Evolutionary conservation across 2,113 vertebrate genomes (phyloP).

Genomic region (Amphiprion ocellaris): DNA sequence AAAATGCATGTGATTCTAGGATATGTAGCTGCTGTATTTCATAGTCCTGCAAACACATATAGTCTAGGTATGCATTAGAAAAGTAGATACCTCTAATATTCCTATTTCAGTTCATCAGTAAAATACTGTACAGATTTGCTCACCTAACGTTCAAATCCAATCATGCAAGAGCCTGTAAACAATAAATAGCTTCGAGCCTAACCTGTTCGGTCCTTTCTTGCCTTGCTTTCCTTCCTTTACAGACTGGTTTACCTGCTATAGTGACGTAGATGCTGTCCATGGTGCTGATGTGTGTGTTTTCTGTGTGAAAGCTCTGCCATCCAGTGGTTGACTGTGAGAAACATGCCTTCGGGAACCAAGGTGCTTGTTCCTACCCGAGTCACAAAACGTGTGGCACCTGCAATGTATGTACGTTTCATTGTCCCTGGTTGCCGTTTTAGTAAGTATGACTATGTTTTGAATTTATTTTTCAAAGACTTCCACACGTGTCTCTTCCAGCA

Average conservation of each 20-base stretch:
- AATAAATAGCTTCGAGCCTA: neutral
- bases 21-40: no score
- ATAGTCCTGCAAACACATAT: no score
- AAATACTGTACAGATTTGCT: no score
- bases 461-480: neutral
- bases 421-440: neutral
- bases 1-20: no score
- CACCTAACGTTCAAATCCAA: neutral
- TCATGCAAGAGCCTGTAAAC: neutral
- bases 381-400: conserved; percentile 21
- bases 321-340: conserved; percentile 46
- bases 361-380: conserved; percentile 63
- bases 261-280: conserved; percentile 32
- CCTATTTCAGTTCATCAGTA: no score
- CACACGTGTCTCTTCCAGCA: neutral
- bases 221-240: no score
- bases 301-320: conserved; percentile 58
- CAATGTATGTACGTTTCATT: neutral
- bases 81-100: no score
- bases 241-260: neutral
- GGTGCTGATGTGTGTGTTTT: conserved; percentile 40
- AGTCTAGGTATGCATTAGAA: no score
- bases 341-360: neutral
- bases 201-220: neutral
- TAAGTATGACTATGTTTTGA: conserved; percentile 12